Evolutionary conservation across 2,113 vertebrate species (phyloP).

Genomic region (Talpa occidentalis): DNA sequence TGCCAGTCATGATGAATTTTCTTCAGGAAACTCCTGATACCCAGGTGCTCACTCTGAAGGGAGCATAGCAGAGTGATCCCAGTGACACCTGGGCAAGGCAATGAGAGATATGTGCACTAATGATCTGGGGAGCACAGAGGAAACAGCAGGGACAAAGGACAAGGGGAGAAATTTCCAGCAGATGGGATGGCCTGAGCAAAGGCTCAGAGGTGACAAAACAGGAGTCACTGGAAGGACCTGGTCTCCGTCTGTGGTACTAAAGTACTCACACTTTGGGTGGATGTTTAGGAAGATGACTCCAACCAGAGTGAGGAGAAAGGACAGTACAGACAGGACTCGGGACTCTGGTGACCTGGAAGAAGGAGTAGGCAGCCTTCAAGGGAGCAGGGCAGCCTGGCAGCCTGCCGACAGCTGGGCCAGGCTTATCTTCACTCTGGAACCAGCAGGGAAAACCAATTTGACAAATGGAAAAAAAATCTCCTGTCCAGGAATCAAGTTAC

Average conservation of each 20-base stretch:
- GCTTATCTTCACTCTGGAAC: conserved; percentile 46
- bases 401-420: conserved; percentile 7
- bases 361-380: neutral
- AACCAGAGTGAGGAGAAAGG: neutral
- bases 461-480: conserved; percentile 40
- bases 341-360: neutral
- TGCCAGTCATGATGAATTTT: neutral
- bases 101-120: too few relatives aligned
- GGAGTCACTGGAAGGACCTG: neutral
- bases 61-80: neutral
- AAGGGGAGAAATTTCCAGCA: neutral
- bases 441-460: conserved; percentile 46
- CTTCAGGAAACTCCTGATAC: neutral
- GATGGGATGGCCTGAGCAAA: neutral
- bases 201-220: neutral
- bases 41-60: neutral
- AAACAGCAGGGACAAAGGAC: neutral
- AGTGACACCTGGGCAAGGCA: neutral
- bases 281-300: neutral
- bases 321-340: neutral
- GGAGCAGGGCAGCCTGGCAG: neutral
- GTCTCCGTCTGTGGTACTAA: neutral
- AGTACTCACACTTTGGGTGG: neutral
- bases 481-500: conserved; percentile 47
- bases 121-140: neutral